phyloP scores from a whole-genome alignment of 1,140 invertebrate species.

The Heterodera carotae region DNA sequence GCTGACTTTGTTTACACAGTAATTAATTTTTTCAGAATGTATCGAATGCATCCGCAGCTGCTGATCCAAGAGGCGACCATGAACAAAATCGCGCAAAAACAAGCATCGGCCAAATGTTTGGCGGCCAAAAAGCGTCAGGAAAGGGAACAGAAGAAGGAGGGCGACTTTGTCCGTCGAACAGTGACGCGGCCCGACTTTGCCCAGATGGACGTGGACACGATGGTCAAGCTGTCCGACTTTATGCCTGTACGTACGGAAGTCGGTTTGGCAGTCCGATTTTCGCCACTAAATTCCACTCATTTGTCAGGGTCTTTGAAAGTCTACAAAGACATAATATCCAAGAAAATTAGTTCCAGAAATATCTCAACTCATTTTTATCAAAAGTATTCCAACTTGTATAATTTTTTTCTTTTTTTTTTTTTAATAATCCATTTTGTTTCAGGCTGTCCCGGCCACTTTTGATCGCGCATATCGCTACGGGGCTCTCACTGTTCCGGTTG shows the following conservation, averaged over 20 bases:
- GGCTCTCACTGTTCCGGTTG: slow-evolving; percentile 7
- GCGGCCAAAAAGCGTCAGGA: slow-evolving; percentile 5
- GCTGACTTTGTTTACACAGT: no score
- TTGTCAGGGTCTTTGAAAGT: no score
- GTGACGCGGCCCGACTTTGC: slow-evolving; percentile 15
- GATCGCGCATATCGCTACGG: slow-evolving; percentile 16
- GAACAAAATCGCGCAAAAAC: slow-evolving; percentile 17
- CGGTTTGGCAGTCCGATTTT: no score
- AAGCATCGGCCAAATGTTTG: slow-evolving; percentile 10
- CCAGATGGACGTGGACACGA: background rate
- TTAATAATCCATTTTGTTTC: background rate
- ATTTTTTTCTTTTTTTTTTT: no score
- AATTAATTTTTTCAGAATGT: slow-evolving; percentile 3
- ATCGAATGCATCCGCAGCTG: slow-evolving; percentile 19
- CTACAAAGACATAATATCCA: no score
- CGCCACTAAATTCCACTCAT: no score
- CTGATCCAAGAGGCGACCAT: slow-evolving; percentile 18
- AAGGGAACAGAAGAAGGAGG: background rate
- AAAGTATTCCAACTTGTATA: no score
- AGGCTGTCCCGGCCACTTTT: slow-evolving; percentile 13
- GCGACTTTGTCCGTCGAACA: background rate
- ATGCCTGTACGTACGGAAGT: background rate
- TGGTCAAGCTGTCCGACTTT: slow-evolving; percentile 23
- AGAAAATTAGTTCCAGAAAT: no score
- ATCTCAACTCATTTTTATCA: no score